Conservation (phyloP, 2,113 vertebrate species). For the Dipodomys ordii region DNA sequence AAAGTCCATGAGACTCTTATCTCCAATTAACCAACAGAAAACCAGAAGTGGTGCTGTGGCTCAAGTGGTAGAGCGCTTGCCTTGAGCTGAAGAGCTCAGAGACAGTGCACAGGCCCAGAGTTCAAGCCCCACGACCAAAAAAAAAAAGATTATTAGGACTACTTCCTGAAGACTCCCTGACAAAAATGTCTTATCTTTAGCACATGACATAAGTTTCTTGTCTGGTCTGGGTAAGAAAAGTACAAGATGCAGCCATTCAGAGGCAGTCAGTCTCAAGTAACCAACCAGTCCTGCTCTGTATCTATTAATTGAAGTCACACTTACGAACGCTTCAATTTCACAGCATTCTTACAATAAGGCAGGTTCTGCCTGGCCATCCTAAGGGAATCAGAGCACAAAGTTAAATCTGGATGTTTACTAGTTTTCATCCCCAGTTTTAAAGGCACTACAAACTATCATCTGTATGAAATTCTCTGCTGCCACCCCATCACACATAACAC, state of each 20-base stretch:
- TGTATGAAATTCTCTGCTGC: background rate
- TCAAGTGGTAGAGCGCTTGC: no score
- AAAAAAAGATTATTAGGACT: background rate
- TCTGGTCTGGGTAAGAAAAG: background rate
- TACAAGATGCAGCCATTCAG: background rate
- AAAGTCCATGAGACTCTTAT: no score
- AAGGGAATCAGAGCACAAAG: background rate
- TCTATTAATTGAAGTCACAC: background rate
- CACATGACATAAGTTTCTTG: background rate
- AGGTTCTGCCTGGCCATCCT: background rate
- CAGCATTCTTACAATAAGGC: background rate
- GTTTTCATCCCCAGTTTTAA: background rate
- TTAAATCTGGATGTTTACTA: background rate
- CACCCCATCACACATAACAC: background rate
- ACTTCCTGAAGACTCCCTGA: background rate
- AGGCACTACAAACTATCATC: background rate
- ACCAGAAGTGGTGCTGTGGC: no score
- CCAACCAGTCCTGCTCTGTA: background rate
- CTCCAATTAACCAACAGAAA: no score
- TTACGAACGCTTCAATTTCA: background rate
- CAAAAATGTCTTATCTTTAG: background rate
- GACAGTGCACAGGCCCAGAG: no score
- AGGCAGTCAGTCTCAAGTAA: background rate
- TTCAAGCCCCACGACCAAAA: background rate
- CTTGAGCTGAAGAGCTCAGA: no score